A percentile compares a stretch with the other conserved stretches of the same genome.
Conservation (phyloP, 2,113 vertebrate species). For the Scolopax mira region DNA sequence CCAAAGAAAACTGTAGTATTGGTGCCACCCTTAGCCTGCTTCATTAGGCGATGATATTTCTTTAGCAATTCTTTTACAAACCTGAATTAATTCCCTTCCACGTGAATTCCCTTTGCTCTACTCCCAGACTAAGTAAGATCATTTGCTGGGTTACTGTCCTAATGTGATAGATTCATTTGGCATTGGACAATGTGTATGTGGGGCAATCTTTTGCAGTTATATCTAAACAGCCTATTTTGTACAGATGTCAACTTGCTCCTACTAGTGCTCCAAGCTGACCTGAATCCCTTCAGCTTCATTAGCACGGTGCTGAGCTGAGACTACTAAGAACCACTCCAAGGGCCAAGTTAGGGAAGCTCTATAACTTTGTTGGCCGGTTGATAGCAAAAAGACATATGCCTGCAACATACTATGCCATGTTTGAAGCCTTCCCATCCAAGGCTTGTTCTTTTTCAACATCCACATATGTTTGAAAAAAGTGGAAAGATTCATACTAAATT, state of each 20-base stretch:
- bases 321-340: neutral
- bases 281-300: neutral
- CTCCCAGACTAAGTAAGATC: neutral
- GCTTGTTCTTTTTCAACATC: neutral
- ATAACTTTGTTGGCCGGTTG: neutral
- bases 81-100: neutral
- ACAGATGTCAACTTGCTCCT: neutral
- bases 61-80: neutral
- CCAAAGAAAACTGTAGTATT: neutral
- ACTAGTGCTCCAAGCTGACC: neutral
- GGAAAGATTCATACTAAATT: neutral
- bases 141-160: neutral
- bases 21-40: neutral
- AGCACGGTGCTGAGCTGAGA: neutral
- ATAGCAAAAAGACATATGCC: neutral
- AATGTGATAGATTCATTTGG: neutral
- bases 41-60: neutral
- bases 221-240: neutral
- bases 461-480: neutral
- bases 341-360: neutral
- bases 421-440: neutral
- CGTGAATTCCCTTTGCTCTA: neutral
- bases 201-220: neutral
- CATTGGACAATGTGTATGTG: neutral
- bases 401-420: neutral